Evolutionary conservation across 1,140 invertebrate species (phyloP).

Genomic region (Anthonomus grandis): DNA sequence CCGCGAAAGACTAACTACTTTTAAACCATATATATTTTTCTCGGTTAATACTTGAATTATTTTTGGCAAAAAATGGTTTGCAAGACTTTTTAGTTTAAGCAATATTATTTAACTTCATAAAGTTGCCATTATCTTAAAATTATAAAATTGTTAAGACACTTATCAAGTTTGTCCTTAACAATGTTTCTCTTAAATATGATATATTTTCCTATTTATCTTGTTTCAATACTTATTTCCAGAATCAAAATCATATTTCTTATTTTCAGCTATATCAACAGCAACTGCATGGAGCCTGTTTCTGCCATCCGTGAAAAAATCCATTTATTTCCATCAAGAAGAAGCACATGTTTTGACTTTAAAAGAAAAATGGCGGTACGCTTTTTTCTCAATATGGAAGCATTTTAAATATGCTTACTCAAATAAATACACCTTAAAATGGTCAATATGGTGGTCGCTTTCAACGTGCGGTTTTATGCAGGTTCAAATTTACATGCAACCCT

Average conservation of each 20-base stretch:
- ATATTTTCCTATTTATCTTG: too few relatives aligned
- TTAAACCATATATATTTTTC: too few relatives aligned
- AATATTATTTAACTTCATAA: too few relatives aligned
- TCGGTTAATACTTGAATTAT: too few relatives aligned
- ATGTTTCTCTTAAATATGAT: too few relatives aligned
- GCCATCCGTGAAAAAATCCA: constrained; percentile 69
- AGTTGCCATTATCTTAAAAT: too few relatives aligned
- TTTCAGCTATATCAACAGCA: constrained; percentile 65
- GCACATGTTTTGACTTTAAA: constrained; percentile 19
- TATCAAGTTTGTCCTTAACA: too few relatives aligned
- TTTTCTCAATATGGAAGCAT: constrained; percentile 62
- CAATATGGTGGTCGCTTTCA: constrained; percentile 76
- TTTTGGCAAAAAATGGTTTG: too few relatives aligned
- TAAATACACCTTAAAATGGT: constrained; percentile 76
- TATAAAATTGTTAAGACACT: too few relatives aligned
- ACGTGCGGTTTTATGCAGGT: constrained; percentile 80
- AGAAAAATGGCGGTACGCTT: constrained; percentile 40
- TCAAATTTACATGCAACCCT: constrained; percentile 73
- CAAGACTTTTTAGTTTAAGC: too few relatives aligned
- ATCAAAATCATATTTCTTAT: constrained; percentile 16
- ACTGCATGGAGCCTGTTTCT: constrained; percentile 72
- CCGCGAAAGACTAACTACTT: too few relatives aligned
- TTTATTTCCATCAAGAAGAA: constrained; percentile 71
- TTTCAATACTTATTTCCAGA: too few relatives aligned
- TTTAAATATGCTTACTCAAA: constrained; percentile 70